Base-by-base conservation (phyloP, 2,888 invertebrate genomes). In the Iphiclides podalirius region DNA sequence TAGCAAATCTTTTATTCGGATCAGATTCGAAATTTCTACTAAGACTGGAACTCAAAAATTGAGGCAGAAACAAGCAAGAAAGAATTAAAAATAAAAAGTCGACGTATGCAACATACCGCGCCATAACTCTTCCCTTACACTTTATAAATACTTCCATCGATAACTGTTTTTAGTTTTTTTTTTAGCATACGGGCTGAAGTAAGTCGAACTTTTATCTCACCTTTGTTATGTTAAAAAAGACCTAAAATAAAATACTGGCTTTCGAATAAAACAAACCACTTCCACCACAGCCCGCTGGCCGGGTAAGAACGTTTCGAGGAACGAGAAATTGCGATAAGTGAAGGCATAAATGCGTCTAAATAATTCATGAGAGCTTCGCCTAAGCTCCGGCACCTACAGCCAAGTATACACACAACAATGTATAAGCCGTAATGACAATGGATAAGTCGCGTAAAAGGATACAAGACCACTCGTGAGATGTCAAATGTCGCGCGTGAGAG, bases 361-460 rank as follows among this genome's bases (percentile, higher is more conserved):
- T 84, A 84, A 85, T 84, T 81, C 82, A 85, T 82, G 79, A 84
- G 72, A 60, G 63, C 62, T 67, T 73, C 70, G 70, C 72, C 73
- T 75, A 77, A 76, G 64, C 66, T 61, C 64, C 54, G 59, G 59
- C 63, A 62, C 63, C 49, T 50, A 53, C 42, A 31, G n/a, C n/a
- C 52, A 54, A 37, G 45, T 56, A 58, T 52, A 53, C 20, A 53
- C 20, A 20, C 3, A 4, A 20, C 20, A 4, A 20, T 47, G 38
- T 52, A 45, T 53, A 53, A 47, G 46, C 48, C 49, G 52, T 55
- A 56, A 74, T 72, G 68, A 77, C 75, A 80, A 80, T 75, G 70
- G 71, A 71, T 72, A 74, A 75, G 74, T 75, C 72, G 64, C 67
- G 65, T 67, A 64, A 67, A 76, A 67, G 66, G 64, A 63, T 64